These are phyloP conservation scores for Rhabditoides inermis DNA, from an alignment of 2,888 invertebrate species.

Conservation along the genomic window DNA sequence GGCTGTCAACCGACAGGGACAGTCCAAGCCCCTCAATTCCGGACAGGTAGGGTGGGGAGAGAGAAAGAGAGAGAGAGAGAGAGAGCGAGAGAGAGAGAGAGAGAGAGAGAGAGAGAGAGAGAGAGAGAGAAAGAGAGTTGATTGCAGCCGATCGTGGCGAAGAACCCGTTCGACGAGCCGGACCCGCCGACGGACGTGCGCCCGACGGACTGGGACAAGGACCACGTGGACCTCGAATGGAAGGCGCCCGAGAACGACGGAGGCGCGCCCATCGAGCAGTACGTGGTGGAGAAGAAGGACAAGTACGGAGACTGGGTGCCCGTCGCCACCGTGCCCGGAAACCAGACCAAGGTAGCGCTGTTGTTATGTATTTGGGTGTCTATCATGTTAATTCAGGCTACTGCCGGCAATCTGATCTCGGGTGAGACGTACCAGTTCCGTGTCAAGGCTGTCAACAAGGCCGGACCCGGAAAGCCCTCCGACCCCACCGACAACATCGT, in stretches of 20 bases:
- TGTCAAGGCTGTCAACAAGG: slow-evolving; percentile 65
- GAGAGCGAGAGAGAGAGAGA: no score
- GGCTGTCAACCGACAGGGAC: slow-evolving; percentile 86
- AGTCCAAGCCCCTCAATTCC: slow-evolving; percentile 74
- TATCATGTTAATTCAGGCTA: slow-evolving; percentile 59
- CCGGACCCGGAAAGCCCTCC: slow-evolving; percentile 80
- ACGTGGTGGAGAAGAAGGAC: slow-evolving; percentile 53
- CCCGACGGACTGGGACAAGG: slow-evolving; percentile 85
- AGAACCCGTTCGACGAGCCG: slow-evolving; percentile 70
- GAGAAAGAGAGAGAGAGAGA: no score
- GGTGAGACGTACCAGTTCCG: slow-evolving; percentile 81
- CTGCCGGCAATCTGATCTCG: slow-evolving; percentile 77
- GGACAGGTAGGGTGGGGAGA: no score
- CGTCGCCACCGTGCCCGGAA: slow-evolving; percentile 46
- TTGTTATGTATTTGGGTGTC: neutral
- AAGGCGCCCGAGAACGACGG: slow-evolving; percentile 83
- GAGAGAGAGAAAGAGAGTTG: no score
- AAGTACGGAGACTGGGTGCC: slow-evolving; percentile 51
- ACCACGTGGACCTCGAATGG: slow-evolving; percentile 93
- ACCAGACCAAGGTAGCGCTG: slow-evolving; percentile 36
- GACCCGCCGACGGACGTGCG: slow-evolving; percentile 51
- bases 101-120: no score
- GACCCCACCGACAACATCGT: slow-evolving; percentile 77
- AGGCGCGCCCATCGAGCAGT: slow-evolving; percentile 69
- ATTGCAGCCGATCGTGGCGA: slow-evolving; percentile 83